Evolutionary conservation across 2,797 vertebrate genomes (phyloP), one percentile per base, ranked within the genome.

Genomic region (Gambelia wislizenii): DNA sequence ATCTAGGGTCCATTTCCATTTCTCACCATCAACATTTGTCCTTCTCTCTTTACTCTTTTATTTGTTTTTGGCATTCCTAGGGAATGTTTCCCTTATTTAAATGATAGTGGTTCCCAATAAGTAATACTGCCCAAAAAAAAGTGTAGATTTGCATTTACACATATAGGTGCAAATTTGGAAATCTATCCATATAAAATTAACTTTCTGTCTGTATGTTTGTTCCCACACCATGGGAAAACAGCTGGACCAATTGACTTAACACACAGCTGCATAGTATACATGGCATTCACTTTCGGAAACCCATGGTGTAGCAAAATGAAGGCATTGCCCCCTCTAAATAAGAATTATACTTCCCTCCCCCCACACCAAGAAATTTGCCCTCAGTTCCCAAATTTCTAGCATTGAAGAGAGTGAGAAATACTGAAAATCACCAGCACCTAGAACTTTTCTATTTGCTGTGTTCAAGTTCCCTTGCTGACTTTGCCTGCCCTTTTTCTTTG

Each of bases 51-150:
- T 27, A 2, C n/a, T 91, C 81, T 89, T 0, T 91, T 82, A 67
- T 89, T 91, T 89, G n/a, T 78, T 2, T 85, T 49, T 72, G 89
- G 30, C 47, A 22, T 78, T 61, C 81, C 87, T 83, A 84, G 47
- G 64, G 94, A 82, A 67, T 92, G 30, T 67, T 91, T 91, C 89
- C 91, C 89, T 94, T 90, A 92, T 93, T 90, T 90, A 92, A 93
- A 88, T 85, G 27, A 87, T 91, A 74, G 52, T n/a, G 9, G 54
- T 85, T 69, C 74, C 84, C 83, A 82, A 84, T 83, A 90, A 91
- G 25, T 52, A 52, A 67, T 36, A 61, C 36, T 27, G 22, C 0
- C 22, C 33, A 7, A 49, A 70, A 56, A 10, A 16, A 30, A 22
- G 22, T 72, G 20, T 2, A 74, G 6, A 22, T 42, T n/a, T 75